Conservation (phyloP, 2,797 vertebrate species). For the Carduelis carduelis region DNA sequence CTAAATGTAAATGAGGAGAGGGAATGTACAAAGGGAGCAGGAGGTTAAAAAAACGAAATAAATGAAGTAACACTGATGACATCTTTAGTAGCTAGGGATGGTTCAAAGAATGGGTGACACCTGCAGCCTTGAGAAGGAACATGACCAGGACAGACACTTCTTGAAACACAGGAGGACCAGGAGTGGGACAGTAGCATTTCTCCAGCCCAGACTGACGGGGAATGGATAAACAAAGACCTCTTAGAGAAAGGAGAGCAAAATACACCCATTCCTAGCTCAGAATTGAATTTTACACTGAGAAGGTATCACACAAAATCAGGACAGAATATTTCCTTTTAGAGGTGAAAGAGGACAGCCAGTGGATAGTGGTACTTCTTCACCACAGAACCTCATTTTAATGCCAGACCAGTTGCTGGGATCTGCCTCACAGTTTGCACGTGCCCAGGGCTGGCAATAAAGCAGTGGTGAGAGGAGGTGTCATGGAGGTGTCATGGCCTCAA, state of each 20-base stretch:
- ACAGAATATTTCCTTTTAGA: neutral
- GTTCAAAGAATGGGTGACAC: neutral
- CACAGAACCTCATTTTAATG: neutral
- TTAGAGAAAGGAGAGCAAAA: neutral
- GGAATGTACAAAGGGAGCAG: neutral
- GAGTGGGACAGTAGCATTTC: neutral
- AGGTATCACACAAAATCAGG: neutral
- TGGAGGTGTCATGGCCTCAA: neutral
- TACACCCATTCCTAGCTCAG: neutral
- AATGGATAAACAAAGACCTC: neutral
- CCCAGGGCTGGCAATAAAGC: neutral
- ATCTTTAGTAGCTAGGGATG: neutral
- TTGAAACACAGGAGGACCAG: neutral
- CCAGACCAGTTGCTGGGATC: neutral
- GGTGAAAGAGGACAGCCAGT: neutral
- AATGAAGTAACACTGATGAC: neutral
- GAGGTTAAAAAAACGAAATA: neutral
- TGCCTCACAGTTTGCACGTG: neutral
- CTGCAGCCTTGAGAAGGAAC: neutral
- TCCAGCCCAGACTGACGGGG: neutral
- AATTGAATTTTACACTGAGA: neutral
- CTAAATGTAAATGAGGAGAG: neutral
- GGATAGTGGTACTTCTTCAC: neutral
- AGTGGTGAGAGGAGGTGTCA: neutral
- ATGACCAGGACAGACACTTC: neutral